Evolutionary conservation across 2,888 invertebrate genomes (phyloP).

Genomic region (Perizoma affinitatum): DNA sequence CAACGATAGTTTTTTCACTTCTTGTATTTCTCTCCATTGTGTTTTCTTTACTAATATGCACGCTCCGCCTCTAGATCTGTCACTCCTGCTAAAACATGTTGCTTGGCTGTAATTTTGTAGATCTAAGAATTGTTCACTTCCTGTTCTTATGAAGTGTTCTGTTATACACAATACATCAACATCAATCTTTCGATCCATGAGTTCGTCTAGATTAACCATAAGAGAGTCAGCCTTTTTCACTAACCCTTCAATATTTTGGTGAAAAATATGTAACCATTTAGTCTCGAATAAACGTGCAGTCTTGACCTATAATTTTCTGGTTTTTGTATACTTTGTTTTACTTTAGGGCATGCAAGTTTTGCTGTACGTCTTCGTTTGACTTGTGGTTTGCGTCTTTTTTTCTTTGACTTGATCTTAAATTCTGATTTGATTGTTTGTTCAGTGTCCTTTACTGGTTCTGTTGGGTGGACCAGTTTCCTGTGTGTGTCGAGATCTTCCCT

Average conservation of each 20-base stretch:
- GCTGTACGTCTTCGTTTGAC: conserved; percentile 23
- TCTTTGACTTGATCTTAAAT: conserved; percentile 2
- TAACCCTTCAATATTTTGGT: conserved; percentile 11
- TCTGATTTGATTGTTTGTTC: conserved; percentile 22
- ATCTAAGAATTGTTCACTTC: neutral
- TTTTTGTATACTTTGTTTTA: no score
- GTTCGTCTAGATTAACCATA: conserved; percentile 2
- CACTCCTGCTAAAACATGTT: conserved; percentile 8
- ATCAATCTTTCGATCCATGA: neutral
- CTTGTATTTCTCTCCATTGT: conserved; percentile 8
- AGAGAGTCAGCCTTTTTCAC: conserved; percentile 2
- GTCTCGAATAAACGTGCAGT: conserved; percentile 6
- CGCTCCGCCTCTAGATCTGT: conserved; percentile 18
- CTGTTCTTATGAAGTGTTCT: conserved; percentile 5
- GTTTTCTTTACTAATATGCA: conserved; percentile 14
- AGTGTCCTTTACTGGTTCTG: conserved; percentile 8
- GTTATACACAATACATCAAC: conserved; percentile 9
- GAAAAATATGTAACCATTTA: conserved; percentile 5
- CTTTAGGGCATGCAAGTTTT: conserved; percentile 16
- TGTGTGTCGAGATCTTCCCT: conserved; percentile 47
- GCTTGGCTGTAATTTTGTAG: conserved; percentile 6
- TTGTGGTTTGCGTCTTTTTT: conserved; percentile 5
- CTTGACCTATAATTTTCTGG: no score
- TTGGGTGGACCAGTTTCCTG: conserved; percentile 45
- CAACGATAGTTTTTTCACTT: conserved; percentile 5